A percentile compares a stretch with the other conserved stretches of the same genome.
phyloP scores from a whole-genome alignment of 2,797 vertebrate genomes.

The Alcedo quadribrachys region DNA sequence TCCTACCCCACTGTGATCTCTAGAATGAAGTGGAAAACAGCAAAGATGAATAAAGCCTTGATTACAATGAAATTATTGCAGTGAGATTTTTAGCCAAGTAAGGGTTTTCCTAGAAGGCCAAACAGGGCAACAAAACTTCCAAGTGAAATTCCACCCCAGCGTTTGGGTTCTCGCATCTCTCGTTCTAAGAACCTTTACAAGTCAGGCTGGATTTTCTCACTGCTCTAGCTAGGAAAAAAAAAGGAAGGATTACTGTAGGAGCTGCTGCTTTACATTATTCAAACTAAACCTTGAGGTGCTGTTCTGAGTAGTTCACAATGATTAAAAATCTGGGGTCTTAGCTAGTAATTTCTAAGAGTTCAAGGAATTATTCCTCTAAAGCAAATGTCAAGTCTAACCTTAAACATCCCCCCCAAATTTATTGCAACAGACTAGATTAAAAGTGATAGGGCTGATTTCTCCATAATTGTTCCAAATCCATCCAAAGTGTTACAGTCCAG shows the following conservation, averaged over 20 bases:
- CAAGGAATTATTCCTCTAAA: not conserved
- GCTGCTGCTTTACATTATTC: not conserved
- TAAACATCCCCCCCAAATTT: fast-evolving
- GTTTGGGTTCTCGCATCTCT: not conserved
- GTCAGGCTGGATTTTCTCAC: not conserved
- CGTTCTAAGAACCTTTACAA: not conserved
- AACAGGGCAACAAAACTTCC: not conserved
- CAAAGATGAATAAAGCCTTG: not conserved
- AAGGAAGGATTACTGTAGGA: not conserved
- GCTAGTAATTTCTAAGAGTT: not conserved
- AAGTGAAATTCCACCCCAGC: not conserved
- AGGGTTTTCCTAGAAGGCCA: not conserved
- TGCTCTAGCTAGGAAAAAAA: not conserved
- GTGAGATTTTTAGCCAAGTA: not conserved
- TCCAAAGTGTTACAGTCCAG: not conserved
- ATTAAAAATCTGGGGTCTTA: not conserved
- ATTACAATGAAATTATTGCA: not conserved
- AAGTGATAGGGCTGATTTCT: not conserved
- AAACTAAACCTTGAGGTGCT: not conserved
- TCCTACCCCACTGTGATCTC: not conserved
- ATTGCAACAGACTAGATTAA: not conserved
- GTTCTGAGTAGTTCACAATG: not conserved
- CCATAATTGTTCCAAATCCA: not conserved
- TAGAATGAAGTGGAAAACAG: not conserved
- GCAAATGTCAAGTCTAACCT: not conserved